phyloP scores from a whole-genome alignment of 1,140 invertebrate genomes.

The Drosophila arizonae region DNA sequence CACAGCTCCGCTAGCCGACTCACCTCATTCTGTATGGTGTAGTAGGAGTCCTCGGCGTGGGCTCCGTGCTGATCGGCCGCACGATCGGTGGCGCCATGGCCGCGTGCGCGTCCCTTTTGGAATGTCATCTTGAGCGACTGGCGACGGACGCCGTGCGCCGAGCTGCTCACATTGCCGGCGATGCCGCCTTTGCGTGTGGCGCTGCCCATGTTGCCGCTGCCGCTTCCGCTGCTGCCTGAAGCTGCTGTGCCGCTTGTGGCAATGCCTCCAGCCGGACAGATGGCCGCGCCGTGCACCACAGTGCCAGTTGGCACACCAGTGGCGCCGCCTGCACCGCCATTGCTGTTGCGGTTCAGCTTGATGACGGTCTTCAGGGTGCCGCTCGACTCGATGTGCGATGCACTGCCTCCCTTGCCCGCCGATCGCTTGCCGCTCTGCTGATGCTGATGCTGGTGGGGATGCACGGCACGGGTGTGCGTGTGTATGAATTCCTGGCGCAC shows the following conservation, averaged over 20 bases:
- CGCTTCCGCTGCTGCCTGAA: background rate
- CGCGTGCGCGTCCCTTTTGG: conserved; percentile 88
- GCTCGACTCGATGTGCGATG: conserved; percentile 84
- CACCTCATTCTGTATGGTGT: conserved; percentile 91
- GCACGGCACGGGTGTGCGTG: conserved; percentile 59
- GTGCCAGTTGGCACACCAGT: conserved; percentile 60
- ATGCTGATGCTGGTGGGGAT: conserved; percentile 53
- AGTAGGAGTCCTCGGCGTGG: conserved; percentile 87
- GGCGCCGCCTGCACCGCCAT: conserved; percentile 47
- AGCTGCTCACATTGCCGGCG: conserved; percentile 18
- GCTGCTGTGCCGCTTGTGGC: conserved; percentile 77
- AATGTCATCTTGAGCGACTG: conserved; percentile 91
- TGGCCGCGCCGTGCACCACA: conserved; percentile 51
- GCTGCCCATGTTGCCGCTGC: conserved; percentile 83
- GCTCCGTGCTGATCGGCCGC: conserved; percentile 83
- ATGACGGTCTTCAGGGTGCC: conserved; percentile 92
- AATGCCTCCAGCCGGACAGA: background rate
- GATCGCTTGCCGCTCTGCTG: conserved; percentile 77
- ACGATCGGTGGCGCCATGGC: conserved; percentile 84
- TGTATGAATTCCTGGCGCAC: conserved; percentile 83
- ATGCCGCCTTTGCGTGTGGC: conserved; percentile 57
- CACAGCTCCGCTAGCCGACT: conserved; percentile 36
- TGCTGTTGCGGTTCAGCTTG: conserved; percentile 86
- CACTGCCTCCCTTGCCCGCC: conserved; percentile 65
- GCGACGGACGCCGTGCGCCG: conserved; percentile 85